Conservation (phyloP, 2,888 invertebrate species). For the Fragum fragum region DNA sequence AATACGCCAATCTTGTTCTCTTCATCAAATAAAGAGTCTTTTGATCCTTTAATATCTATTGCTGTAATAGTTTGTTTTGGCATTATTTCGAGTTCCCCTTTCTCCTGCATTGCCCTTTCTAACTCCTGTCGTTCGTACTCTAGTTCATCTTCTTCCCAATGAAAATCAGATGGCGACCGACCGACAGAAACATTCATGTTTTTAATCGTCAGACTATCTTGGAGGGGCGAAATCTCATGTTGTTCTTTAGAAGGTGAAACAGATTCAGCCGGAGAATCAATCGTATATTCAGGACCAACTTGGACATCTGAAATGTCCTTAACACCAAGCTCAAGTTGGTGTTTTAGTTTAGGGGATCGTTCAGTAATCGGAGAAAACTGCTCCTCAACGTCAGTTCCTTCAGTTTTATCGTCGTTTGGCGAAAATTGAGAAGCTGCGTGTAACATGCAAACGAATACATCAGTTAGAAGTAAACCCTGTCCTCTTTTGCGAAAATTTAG, state of each 20-base stretch:
- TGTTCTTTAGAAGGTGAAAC: conserved; percentile 67
- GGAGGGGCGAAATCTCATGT: conserved; percentile 78
- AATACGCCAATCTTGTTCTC: conserved; percentile 49
- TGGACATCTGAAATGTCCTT: conserved; percentile 26
- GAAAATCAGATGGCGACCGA: conserved; percentile 82
- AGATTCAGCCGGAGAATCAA: conserved; percentile 75
- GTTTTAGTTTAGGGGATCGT: conserved; percentile 78
- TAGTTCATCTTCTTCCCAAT: conserved; percentile 61
- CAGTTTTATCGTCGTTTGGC: conserved; percentile 83
- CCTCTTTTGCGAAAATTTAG: no score
- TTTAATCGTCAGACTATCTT: conserved; percentile 69
- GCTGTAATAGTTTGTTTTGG: not conserved
- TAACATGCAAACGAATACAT: conserved; percentile 2
- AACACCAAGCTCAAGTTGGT: conserved; percentile 84
- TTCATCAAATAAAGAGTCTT: conserved; percentile 58
- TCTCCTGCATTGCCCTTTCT: not conserved
- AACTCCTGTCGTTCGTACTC: conserved; percentile 30
- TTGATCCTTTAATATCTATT: not conserved
- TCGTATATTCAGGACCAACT: conserved; percentile 61
- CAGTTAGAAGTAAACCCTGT: no score
- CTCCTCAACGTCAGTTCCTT: conserved; percentile 85
- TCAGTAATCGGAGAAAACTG: conserved; percentile 81
- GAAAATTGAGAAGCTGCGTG: conserved; percentile 54
- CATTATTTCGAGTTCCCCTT: not conserved
- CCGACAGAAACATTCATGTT: conserved; percentile 80